Evolutionary conservation across 2,888 invertebrate species (phyloP), one percentile per base, ranked within the genome.

Genomic region (Phyto melanocephala): DNA sequence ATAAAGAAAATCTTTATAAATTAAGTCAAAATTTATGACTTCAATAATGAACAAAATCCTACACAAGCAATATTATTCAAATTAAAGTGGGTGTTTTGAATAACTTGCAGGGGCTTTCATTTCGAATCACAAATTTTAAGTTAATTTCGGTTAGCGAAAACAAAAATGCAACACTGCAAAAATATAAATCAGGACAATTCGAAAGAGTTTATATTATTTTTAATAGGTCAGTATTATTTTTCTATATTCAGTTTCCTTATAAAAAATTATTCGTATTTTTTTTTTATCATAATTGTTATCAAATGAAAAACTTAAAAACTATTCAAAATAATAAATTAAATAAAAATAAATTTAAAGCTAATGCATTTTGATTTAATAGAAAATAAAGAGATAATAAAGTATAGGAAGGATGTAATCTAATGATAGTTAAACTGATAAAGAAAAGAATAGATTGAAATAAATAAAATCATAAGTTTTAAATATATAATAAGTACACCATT

Each of bases 351-450:
- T 87, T 86, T 86, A 86, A 87, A 88, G 89, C 87, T 88, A 88
- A 87, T 84, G 81, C 74, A 82, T 40, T 52, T 15, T 58, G 67
- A 62, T 74, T 78, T 65, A 52, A 67, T 33, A 40, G 6, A 28
- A 28, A 28, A 28, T 58, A 33, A 47, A 63, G 83, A 81, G 11
- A 52, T 11, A 63, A 45, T 37, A 63, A 62, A 67, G 7, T 20
- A 84, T 79, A 85, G 86, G 67, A 71, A 45, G 85, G 56, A 81
- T 74, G 72, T 70, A 76, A 85, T 87, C 88, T 88, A 90, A 68
- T 88, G 88, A 86, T 89, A 88, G 87, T 89, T 89, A 86, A 90
- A 89, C 89, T 90, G 83, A 80, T 80, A 78, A 79, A 35, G 76
- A 63, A 60, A 80, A 52, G 76, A 72, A 52, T 60, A 81, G 68